Conservation (phyloP, 2,797 vertebrate species). For the Poliocrania exsul region DNA sequence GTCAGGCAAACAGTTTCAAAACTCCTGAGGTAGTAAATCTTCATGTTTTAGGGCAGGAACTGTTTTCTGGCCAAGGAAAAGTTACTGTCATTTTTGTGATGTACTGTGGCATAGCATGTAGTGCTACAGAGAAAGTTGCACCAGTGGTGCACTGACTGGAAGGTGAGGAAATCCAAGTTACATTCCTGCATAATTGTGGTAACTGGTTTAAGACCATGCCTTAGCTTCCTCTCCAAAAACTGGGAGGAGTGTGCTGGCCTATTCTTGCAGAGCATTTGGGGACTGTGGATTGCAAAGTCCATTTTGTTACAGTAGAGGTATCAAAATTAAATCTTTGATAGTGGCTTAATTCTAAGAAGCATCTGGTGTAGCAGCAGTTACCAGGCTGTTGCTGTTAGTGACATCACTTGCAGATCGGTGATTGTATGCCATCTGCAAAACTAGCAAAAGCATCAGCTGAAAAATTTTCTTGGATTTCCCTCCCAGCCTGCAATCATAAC, state of each 20-base stretch:
- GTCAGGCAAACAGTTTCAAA: not conserved
- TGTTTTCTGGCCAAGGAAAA: not conserved
- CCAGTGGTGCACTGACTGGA: not conserved
- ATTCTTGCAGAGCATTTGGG: not conserved
- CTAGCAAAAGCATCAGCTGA: not conserved
- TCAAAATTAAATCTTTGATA: not conserved
- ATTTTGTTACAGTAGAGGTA: not conserved
- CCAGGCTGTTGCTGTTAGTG: conserved; percentile 4
- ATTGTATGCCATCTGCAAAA: not conserved
- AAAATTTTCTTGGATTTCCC: not conserved
- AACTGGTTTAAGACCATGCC: not conserved
- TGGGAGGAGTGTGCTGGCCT: not conserved
- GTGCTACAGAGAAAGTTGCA: not conserved
- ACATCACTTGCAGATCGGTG: not conserved
- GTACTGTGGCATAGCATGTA: not conserved
- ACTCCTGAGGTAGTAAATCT: not conserved
- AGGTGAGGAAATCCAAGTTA: not conserved
- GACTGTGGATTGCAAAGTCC: not conserved
- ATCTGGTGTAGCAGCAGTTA: conserved; percentile 19
- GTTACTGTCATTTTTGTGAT: not conserved
- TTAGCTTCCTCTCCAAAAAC: not conserved
- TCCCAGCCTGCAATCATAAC: not conserved
- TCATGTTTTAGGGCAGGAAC: not conserved
- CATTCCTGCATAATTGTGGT: not conserved
- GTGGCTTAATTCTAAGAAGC: conserved; percentile 29